Conservation (phyloP, 1,140 invertebrate genomes). For the Sinella curviseta region DNA sequence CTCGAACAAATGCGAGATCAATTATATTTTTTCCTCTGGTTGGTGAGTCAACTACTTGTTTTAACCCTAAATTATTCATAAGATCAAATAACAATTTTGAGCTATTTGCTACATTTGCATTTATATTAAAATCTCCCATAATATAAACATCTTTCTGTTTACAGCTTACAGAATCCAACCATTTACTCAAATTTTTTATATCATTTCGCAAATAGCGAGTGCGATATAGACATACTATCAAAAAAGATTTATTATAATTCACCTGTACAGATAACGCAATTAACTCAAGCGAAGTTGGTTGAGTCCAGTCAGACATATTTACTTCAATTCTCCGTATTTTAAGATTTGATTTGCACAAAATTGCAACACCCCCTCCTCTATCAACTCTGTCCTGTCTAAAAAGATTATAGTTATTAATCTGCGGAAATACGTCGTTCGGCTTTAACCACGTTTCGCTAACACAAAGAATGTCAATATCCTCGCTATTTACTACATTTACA, state of each 20-base stretch:
- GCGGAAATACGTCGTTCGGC: not conserved
- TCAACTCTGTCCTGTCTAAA: not conserved
- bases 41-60: not conserved
- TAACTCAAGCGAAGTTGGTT: not conserved
- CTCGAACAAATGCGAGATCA: constrained; percentile 5
- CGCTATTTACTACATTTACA: not conserved
- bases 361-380: constrained; percentile 19
- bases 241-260: not conserved
- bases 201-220: not conserved
- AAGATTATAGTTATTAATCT: not conserved
- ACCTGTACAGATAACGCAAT: not conserved
- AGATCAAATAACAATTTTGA: not conserved
- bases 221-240: not conserved
- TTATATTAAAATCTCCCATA: constrained; percentile 8
- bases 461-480: not conserved
- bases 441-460: constrained; percentile 28
- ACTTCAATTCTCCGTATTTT: not conserved
- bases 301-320: not conserved
- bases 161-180: not conserved
- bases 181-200: not conserved
- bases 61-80: not conserved
- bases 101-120: not conserved
- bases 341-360: not conserved
- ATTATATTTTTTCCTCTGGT: not conserved
- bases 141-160: not conserved